Conservation (phyloP, 2,113 vertebrate species). For the Ifrita kowaldi region DNA sequence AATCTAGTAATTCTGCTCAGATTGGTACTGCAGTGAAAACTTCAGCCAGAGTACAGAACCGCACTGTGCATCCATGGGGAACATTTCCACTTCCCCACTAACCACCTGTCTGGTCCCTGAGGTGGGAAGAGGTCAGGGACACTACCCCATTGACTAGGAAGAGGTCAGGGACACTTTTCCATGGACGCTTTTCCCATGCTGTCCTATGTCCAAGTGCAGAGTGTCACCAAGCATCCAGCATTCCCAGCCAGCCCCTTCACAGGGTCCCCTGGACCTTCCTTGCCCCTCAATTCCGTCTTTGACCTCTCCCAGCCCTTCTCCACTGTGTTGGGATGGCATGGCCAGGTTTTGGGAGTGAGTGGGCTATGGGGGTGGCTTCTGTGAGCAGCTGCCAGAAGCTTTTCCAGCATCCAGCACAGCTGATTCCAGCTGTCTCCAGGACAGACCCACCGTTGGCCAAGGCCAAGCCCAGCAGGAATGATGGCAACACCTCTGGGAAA, state of each 20-base stretch:
- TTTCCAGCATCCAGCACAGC: background rate
- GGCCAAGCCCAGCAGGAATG: background rate
- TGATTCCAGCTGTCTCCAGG: background rate
- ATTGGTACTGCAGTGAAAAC: background rate
- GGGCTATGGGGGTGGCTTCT: too few species aligned
- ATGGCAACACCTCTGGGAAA: background rate
- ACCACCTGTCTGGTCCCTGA: background rate
- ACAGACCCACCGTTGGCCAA: rapidly evolving
- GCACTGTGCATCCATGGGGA: rapidly evolving
- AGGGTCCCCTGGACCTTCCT: background rate
- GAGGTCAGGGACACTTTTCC: background rate
- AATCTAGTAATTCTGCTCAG: background rate
- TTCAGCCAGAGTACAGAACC: background rate
- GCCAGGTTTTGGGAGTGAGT: background rate
- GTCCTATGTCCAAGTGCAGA: background rate
- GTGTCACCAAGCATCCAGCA: background rate
- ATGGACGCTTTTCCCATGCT: background rate
- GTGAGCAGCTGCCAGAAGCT: background rate
- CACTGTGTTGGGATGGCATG: background rate
- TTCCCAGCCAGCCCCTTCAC: background rate
- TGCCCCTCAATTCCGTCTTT: background rate
- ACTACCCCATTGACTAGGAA: background rate
- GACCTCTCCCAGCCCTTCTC: background rate
- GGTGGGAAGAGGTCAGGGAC: background rate
- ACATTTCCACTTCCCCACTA: background rate